phyloP scores from a whole-genome alignment of 2,888 invertebrate species.

The Chrysolina americana region DNA sequence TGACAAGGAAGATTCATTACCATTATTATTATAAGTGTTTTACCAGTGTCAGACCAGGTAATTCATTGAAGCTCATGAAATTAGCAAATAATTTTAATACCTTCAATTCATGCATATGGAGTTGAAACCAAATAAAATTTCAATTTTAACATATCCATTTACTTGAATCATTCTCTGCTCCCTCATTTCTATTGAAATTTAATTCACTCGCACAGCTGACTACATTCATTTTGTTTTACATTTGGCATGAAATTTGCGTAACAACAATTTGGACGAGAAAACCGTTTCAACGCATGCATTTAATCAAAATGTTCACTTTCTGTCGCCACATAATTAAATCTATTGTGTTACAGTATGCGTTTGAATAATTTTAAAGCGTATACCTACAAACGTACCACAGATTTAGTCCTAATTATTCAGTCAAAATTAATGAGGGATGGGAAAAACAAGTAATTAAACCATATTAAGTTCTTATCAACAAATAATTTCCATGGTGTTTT shows the following conservation, averaged over 20 bases:
- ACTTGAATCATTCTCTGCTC: not conserved
- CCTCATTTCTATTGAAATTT: not conserved
- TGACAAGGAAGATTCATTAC: too few relatives aligned
- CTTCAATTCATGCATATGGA: too few relatives aligned
- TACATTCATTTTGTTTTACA: slow-evolving; percentile 2
- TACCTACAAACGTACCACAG: not conserved
- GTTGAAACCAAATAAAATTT: too few relatives aligned
- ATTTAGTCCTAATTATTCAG: not conserved
- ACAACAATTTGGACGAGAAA: not conserved
- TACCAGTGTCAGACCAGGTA: too few relatives aligned
- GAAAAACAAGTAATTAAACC: too few relatives aligned
- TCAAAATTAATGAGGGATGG: too few relatives aligned
- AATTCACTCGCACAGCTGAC: not conserved
- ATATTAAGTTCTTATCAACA: too few relatives aligned
- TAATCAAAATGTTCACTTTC: slow-evolving; percentile 6
- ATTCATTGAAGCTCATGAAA: too few relatives aligned
- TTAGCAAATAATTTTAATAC: too few relatives aligned
- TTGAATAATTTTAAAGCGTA: not conserved
- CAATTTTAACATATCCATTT: not conserved
- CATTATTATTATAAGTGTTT: too few relatives aligned
- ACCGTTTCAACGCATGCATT: not conserved
- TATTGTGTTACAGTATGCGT: slow-evolving; percentile 3
- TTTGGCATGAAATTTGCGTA: not conserved
- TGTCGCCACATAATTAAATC: not conserved
- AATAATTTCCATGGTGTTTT: too few relatives aligned